Evolutionary conservation across 2,888 invertebrate genomes (phyloP).

Genomic region (Prosopocoilus inquinatus): DNA sequence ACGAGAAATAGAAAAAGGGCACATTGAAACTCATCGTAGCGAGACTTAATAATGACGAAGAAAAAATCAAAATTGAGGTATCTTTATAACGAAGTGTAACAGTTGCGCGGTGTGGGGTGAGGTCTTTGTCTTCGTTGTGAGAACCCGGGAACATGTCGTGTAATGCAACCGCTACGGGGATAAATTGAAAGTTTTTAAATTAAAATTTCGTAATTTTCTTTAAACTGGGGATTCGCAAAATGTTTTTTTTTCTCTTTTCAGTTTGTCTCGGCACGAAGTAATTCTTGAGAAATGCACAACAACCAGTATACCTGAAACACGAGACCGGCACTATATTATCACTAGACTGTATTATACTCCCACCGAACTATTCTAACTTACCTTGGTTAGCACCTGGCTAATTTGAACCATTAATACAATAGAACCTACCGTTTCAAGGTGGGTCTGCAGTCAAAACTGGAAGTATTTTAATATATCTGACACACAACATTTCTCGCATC

Average conservation of each 20-base stretch:
- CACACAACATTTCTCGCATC: no score
- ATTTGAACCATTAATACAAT: constrained; percentile 31
- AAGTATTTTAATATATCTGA: no score
- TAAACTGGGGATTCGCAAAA: no score
- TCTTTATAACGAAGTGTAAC: constrained; percentile 37
- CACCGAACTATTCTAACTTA: constrained; percentile 27
- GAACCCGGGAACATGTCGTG: constrained; percentile 1
- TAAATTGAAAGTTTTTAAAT: no score
- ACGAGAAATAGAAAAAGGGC: constrained; percentile 5
- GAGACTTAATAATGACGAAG: constrained; percentile 27
- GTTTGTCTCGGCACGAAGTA: no score
- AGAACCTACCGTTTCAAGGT: neutral
- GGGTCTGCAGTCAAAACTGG: no score
- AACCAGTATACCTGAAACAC: no score
- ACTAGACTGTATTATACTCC: constrained; percentile 32
- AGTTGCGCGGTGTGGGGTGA: constrained; percentile 30
- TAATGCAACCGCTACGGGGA: constrained; percentile 21
- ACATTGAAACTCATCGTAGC: constrained; percentile 32
- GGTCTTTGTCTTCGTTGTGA: constrained; percentile 21
- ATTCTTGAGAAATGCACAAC: no score
- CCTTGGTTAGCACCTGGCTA: constrained; percentile 44
- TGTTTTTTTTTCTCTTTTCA: no score
- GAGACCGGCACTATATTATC: no score
- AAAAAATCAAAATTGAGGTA: constrained; percentile 36
- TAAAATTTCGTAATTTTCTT: no score